These are phyloP conservation scores for Brachionichthys hirsutus DNA, from an alignment of 2,113 vertebrate genomes.

Conservation along the genomic window DNA sequence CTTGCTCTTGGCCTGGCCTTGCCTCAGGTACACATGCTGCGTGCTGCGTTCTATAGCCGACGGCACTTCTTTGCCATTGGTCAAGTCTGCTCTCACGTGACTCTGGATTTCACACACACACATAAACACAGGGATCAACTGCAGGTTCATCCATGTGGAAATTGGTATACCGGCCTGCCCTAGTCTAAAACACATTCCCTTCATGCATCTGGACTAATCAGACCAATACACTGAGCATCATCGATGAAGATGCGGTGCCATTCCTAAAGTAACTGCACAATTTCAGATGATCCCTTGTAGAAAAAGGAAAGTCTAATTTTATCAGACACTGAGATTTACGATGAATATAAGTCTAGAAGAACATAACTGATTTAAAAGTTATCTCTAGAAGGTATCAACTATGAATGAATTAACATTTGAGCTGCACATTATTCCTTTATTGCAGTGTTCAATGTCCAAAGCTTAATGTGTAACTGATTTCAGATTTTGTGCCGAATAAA, in stretches of 20 bases:
- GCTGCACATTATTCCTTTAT: conserved; percentile 46
- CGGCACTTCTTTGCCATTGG: not conserved
- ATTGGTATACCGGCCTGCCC: conserved; percentile 23
- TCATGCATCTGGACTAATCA: too few relatives aligned
- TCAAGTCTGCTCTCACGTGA: not conserved
- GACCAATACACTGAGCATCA: too few relatives aligned
- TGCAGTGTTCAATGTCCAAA: conserved; percentile 2
- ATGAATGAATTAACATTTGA: conserved; percentile 36
- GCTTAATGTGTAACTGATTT: conserved; percentile 27
- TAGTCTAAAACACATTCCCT: not conserved
- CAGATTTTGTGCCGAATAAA: not conserved
- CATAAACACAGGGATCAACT: conserved; percentile 19
- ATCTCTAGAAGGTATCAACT: conserved; percentile 26
- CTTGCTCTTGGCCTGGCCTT: conserved; percentile 75
- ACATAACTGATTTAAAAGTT: conserved; percentile 26
- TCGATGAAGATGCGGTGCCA: not conserved
- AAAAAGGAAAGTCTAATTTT: not conserved
- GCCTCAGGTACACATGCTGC: conserved; percentile 71
- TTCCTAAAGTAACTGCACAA: not conserved
- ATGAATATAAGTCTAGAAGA: conserved; percentile 19
- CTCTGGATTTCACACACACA: not conserved
- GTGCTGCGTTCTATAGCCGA: not conserved
- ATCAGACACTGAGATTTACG: conserved; percentile 1
- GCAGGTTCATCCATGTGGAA: not conserved
- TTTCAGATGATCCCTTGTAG: not conserved